Conservation (phyloP, 2,797 vertebrate genomes). For the Pampus argenteus region DNA sequence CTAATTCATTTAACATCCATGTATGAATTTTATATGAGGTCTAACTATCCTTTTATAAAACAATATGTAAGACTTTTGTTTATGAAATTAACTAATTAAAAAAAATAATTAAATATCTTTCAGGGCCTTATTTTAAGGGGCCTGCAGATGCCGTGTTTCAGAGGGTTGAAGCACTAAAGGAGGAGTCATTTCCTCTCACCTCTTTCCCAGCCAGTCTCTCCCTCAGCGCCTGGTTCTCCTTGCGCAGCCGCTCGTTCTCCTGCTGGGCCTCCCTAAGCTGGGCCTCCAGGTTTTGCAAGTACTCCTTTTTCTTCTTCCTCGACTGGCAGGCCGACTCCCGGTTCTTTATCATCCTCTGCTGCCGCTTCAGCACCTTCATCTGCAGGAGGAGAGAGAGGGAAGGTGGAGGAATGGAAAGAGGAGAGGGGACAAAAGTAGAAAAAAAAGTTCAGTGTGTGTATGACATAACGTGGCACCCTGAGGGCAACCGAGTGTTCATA, state of each 20-base stretch:
- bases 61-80: no score
- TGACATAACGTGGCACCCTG: neutral
- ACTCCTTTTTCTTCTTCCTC: conserved; percentile 94
- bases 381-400: conserved; percentile 43
- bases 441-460: accelerated
- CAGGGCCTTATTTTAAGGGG: no score
- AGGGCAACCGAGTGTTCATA: neutral
- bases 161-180: neutral
- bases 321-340: conserved; percentile 94
- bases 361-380: conserved; percentile 93
- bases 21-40: no score
- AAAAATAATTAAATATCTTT: no score
- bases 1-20: no score
- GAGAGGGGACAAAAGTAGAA: neutral
- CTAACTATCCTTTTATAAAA: no score
- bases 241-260: conserved; percentile 89
- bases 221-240: conserved; percentile 89
- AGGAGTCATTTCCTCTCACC: conserved; percentile 56
- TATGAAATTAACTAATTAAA: no score
- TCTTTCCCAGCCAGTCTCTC: conserved; percentile 85
- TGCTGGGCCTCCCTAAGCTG: conserved; percentile 88
- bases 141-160: no score
- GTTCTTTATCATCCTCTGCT: conserved; percentile 97
- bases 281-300: conserved; percentile 91
- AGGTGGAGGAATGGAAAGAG: neutral